Evolutionary conservation across 2,888 invertebrate species (phyloP), one percentile per base, ranked within the genome.

Genomic region (Helleia helle): DNA sequence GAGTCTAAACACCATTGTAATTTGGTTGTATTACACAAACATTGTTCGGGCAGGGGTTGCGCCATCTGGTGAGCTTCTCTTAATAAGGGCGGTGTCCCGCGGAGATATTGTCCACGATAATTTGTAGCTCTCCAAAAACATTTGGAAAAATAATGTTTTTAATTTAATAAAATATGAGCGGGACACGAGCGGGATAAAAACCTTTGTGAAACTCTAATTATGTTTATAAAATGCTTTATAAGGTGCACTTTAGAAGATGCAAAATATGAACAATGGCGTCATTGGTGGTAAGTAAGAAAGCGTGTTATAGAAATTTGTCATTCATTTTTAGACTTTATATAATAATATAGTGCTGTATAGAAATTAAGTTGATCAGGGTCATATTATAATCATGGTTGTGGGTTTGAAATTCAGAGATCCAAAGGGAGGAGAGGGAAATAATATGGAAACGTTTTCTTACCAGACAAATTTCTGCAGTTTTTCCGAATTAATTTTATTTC

Each of bases 121-220:
- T 84, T 83, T 81, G 83, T 83, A 79, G 75, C 74, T 71, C 69
- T 70, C 66, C 65, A 65, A 70, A 75, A 75, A 76, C 70, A 73
- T 61, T 62, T 64, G 63, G 80, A 80, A 79, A 75, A 79, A 80
- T 79, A 75, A 71, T 65, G 68, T 75, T 77, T 79, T 77, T 54
- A 68, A 70, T 75, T 72, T 73, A 71, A 74, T 72, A 66, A 72
- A 76, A 71, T 49, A 45, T 45, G 39, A 18, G 34, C 11, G 11
- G 12, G 3, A 29, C 22, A 18, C 14, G 4, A 15, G 31, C 11
- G 3, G 15, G 15, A 15, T 8, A 22, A 22, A 22, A 5, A 18
- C 17, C 4, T 34, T 34, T 34, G 34, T 34, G 11, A 22, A 11
- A 22, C 22, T 34, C 12, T 8, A 34, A 13, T 22, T 12, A 30